These are phyloP conservation scores for Micropterix aruncella DNA, from an alignment of 2,888 invertebrate species.

Conservation along the genomic window DNA sequence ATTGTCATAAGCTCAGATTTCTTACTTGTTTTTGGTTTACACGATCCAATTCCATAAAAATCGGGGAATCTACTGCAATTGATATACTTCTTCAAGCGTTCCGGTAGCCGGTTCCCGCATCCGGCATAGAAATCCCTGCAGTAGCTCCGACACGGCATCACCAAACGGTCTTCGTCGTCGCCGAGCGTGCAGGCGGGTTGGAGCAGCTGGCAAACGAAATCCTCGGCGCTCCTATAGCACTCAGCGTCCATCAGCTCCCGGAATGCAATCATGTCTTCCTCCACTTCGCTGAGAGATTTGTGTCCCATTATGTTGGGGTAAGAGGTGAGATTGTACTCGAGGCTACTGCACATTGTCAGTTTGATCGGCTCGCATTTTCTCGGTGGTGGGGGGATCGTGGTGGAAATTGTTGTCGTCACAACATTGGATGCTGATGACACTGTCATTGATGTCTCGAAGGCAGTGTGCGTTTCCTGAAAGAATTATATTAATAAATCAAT, in stretches of 20 bases:
- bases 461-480: conserved; percentile 8
- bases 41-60: conserved; percentile 57
- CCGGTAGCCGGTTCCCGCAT: conserved; percentile 62
- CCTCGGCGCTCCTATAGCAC: conserved; percentile 77
- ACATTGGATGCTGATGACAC: conserved; percentile 26
- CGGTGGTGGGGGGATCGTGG: conserved; percentile 43
- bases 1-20: too few species aligned
- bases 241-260: conserved; percentile 82
- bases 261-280: conserved; percentile 66
- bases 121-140: conserved; percentile 75
- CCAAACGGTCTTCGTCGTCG: conserved; percentile 35
- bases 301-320: conserved; percentile 74
- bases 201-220: conserved; percentile 75
- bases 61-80: conserved; percentile 73
- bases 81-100: conserved; percentile 53
- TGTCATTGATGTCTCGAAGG: conserved; percentile 26
- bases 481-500: neutral
- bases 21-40: conserved; percentile 64
- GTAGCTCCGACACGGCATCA: conserved; percentile 68
- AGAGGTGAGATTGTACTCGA: conserved; percentile 67
- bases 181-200: conserved; percentile 58
- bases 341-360: conserved; percentile 52
- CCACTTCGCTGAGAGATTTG: conserved; percentile 44
- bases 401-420: conserved; percentile 23
- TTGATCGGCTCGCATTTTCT: conserved; percentile 55